A percentile compares a stretch with the other conserved stretches of the same genome.
phyloP scores from a whole-genome alignment of 53 echinoderm and acorn worm species.

The Henricia sp. region DNA sequence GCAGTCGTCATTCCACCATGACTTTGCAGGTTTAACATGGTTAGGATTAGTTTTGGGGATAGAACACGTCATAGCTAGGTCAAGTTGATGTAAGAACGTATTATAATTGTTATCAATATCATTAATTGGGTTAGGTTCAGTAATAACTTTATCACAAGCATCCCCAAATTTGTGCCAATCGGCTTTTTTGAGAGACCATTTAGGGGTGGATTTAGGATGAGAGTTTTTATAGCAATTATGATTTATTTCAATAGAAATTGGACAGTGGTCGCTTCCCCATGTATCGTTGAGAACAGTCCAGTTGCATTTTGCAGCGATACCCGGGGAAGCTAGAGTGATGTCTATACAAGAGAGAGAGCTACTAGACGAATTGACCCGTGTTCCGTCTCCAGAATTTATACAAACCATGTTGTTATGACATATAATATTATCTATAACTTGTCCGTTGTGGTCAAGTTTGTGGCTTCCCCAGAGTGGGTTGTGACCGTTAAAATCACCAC shows the following conservation, averaged over 20 bases:
- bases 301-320: not conserved
- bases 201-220: no score
- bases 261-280: no score
- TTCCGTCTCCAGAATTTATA: not conserved
- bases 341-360: not conserved
- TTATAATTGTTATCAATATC: no score
- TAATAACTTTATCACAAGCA: no score
- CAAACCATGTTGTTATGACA: not conserved
- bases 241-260: not conserved
- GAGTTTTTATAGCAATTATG: not conserved
- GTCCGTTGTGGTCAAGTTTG: not conserved
- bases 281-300: not conserved
- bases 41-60: no score
- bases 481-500: conserved; percentile 31
- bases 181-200: no score
- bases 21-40: no score
- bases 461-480: conserved; percentile 11
- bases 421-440: not conserved
- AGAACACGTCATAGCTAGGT: no score
- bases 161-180: no score
- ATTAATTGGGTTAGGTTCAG: no score
- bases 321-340: not conserved
- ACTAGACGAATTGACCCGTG: not conserved
- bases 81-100: no score
- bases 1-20: no score